These are phyloP conservation scores for Lasioglossum zephyrum DNA, from an alignment of 2,888 invertebrate species.

Conservation along the genomic window DNA sequence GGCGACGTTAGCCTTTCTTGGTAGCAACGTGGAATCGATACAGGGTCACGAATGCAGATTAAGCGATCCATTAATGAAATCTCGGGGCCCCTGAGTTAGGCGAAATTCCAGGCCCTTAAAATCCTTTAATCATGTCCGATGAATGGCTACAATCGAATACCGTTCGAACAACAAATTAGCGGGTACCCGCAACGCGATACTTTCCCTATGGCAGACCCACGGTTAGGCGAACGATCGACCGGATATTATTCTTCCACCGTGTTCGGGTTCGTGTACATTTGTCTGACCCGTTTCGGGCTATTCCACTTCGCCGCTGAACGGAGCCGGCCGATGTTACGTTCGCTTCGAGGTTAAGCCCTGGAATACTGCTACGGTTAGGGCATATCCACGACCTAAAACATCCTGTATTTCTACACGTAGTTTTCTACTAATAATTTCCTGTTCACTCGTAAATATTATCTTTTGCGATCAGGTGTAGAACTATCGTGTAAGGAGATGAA, in stretches of 20 bases:
- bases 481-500: neutral
- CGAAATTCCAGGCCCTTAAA: conserved; percentile 1
- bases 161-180: conserved; percentile 32
- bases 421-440: neutral
- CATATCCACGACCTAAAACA: neutral
- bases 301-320: neutral
- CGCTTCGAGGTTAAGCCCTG: neutral
- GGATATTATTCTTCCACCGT: conserved; percentile 14
- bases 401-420: neutral
- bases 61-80: conserved; percentile 66
- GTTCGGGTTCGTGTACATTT: neutral
- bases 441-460: neutral
- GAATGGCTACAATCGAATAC: conserved; percentile 30
- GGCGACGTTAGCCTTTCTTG: conserved; percentile 43
- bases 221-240: conserved; percentile 14
- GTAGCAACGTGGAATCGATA: conserved; percentile 38
- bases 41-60: conserved; percentile 38
- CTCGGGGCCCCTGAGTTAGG: conserved; percentile 14
- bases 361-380: neutral
- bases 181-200: neutral
- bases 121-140: conserved; percentile 55
- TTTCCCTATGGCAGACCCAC: neutral
- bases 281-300: neutral
- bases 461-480: neutral
- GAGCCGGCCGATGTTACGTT: neutral